Conservation (phyloP, 1,140 invertebrate genomes). For the Philaenus spumarius region DNA sequence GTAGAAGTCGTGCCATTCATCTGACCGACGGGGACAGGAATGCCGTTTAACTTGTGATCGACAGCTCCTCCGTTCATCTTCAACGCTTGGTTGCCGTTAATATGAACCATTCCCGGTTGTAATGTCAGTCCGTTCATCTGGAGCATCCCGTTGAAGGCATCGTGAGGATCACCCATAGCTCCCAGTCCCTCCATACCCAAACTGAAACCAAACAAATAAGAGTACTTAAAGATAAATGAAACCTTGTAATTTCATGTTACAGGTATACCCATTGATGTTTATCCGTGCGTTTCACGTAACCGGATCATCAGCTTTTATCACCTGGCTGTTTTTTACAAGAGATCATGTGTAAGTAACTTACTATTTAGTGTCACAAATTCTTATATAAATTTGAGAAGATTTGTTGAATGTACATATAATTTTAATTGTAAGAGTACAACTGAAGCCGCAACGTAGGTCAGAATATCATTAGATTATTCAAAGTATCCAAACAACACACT, state of each 20-base stretch:
- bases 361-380: not conserved
- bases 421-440: too few species aligned
- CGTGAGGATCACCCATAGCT: conserved; percentile 30
- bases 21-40: conserved; percentile 27
- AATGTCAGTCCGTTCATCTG: conserved; percentile 26
- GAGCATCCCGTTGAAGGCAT: conserved; percentile 27
- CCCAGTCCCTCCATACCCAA: conserved; percentile 33
- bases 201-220: conserved; percentile 22
- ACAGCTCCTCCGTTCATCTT: conserved; percentile 15
- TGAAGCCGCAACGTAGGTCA: too few species aligned
- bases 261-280: not conserved
- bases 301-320: too few species aligned
- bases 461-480: too few species aligned
- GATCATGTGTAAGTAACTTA: conserved; percentile 5
- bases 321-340: not conserved
- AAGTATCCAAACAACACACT: too few species aligned
- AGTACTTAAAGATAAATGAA: not conserved
- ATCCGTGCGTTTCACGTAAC: not conserved
- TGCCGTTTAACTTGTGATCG: conserved; percentile 21
- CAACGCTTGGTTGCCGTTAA: conserved; percentile 12
- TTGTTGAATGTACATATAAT: too few species aligned
- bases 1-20: conserved; percentile 18
- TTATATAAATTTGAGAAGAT: too few species aligned
- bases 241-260: not conserved
- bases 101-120: conserved; percentile 20